Conservation (phyloP, 2,113 vertebrate genomes). For the Psittacula cyanocephala region DNA sequence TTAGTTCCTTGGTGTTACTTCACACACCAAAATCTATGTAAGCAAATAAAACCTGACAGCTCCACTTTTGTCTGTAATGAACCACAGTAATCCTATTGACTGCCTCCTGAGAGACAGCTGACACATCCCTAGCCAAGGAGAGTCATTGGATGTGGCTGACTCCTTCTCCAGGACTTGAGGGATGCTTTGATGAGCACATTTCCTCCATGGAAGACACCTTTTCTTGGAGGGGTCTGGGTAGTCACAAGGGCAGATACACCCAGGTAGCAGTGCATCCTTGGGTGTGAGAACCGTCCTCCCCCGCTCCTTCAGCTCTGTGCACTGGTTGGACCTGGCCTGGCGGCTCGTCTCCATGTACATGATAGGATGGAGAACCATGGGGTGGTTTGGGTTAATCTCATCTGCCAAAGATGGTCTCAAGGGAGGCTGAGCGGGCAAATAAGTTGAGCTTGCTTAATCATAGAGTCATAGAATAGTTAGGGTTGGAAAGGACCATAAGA, state of each 20-base stretch:
- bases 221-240: not conserved
- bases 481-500: no score
- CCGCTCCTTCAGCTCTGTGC: not conserved
- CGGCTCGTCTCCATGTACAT: rapidly evolving
- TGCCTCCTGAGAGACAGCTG: not conserved
- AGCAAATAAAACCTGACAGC: not conserved
- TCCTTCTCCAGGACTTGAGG: not conserved
- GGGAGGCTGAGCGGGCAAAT: not conserved
- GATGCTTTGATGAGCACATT: not conserved
- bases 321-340: rapidly evolving
- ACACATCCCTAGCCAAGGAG: not conserved
- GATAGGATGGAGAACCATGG: not conserved
- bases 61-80: not conserved
- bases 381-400: not conserved
- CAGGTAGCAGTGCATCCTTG: rapidly evolving
- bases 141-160: not conserved
- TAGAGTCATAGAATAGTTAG: no score
- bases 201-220: not conserved
- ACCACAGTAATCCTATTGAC: not conserved
- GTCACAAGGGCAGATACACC: not conserved
- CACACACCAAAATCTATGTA: not conserved
- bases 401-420: not conserved
- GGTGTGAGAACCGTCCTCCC: not conserved
- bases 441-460: not conserved
- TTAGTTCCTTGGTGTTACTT: not conserved